Evolutionary conservation across 1,140 invertebrate species (phyloP).

Genomic region (Alviniconcha marisindica): DNA sequence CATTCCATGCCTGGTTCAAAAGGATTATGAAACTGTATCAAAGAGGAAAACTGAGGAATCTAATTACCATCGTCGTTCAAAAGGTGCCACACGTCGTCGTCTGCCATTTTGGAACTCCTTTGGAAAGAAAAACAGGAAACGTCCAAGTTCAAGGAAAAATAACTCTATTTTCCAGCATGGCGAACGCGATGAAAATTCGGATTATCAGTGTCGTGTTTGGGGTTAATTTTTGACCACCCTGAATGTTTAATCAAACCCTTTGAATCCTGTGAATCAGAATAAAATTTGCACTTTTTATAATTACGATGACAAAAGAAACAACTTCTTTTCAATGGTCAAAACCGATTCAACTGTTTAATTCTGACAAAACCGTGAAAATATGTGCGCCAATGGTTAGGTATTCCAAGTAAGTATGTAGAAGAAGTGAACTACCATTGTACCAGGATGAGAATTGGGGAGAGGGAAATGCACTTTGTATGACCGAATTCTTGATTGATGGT

Average conservation of each 20-base stretch:
- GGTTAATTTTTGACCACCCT: too few relatives aligned
- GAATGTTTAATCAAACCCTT: too few relatives aligned
- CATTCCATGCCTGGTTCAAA: too few relatives aligned
- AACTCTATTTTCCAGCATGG: neutral
- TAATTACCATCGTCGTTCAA: slow-evolving; percentile 42
- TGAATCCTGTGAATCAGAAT: too few relatives aligned
- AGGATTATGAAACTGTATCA: neutral
- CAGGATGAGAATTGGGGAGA: too few relatives aligned
- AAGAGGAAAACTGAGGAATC: too few relatives aligned
- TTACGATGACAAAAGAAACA: neutral
- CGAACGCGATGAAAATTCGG: neutral
- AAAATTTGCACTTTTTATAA: neutral
- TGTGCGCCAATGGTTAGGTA: slow-evolving; percentile 98
- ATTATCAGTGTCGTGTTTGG: too few relatives aligned
- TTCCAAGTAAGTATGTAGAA: slow-evolving; percentile 90
- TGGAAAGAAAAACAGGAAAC: neutral
- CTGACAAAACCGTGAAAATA: slow-evolving; percentile 79
- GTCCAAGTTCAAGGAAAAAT: neutral
- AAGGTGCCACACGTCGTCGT: slow-evolving; percentile 45
- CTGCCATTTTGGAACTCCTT: slow-evolving; percentile 36
- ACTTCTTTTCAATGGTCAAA: slow-evolving; percentile 48
- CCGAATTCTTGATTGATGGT: too few relatives aligned
- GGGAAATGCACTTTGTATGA: too few relatives aligned
- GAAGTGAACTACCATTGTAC: too few relatives aligned
- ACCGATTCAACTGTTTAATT: slow-evolving; percentile 60